phyloP scores from a whole-genome alignment of 35 echinoderm and acorn worm species.

The Stichopus chloronotus region DNA sequence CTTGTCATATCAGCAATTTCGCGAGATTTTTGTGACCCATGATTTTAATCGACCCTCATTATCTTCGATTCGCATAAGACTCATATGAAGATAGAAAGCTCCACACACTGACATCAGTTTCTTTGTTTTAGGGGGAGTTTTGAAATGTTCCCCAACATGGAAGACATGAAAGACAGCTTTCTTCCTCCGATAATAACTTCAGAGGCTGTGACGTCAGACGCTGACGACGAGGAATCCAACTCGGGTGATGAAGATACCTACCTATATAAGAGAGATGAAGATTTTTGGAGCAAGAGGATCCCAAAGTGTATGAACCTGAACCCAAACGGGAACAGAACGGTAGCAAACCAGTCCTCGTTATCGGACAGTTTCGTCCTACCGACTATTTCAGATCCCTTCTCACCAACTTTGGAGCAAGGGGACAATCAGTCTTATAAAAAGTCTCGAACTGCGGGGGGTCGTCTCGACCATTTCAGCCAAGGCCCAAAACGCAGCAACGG shows the following conservation, averaged over 20 bases:
- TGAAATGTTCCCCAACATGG: not conserved
- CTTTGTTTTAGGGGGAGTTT: no score
- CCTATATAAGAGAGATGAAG: constrained; percentile 4
- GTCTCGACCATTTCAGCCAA: constrained; percentile 40
- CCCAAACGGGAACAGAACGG: constrained; percentile 26
- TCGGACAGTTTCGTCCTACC: constrained; percentile 49
- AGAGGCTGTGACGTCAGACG: not conserved
- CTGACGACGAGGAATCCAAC: constrained; percentile 35
- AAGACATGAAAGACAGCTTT: constrained; percentile 28
- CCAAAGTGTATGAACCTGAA: constrained; percentile 20
- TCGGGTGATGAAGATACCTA: constrained; percentile 30
- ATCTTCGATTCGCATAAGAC: no score
- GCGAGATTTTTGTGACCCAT: no score
- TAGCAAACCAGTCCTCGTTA: constrained; percentile 20
- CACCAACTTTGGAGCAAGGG: not conserved
- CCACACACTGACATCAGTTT: no score
- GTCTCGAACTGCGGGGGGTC: constrained; percentile 34
- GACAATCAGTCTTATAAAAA: constrained; percentile 17
- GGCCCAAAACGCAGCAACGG: constrained; percentile 14
- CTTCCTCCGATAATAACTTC: constrained; percentile 8
- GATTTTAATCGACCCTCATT: no score
- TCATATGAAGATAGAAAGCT: no score
- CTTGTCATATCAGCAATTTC: no score
- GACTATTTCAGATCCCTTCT: constrained; percentile 11
- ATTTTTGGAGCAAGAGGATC: constrained; percentile 31